Evolutionary conservation across 2,888 invertebrate species (phyloP).

Genomic region (Opisthograptis luteolata): DNA sequence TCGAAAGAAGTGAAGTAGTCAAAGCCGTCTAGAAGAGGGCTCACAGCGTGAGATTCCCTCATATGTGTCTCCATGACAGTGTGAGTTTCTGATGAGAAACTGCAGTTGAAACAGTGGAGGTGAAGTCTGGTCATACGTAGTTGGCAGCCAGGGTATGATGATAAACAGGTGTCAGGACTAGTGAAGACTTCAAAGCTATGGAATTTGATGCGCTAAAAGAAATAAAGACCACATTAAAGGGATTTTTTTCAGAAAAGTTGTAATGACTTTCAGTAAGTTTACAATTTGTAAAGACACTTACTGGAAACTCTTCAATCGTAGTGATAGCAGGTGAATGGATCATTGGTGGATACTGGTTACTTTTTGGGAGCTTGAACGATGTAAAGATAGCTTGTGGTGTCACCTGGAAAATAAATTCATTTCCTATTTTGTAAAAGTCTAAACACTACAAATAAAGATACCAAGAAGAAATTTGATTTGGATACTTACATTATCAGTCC

Average conservation of each 20-base stretch:
- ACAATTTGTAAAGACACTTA: slow-evolving; percentile 60
- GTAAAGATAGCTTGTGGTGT: slow-evolving; percentile 96
- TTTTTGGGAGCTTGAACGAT: slow-evolving; percentile 95
- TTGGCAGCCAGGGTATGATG: slow-evolving; percentile 89
- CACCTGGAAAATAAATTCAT: slow-evolving; percentile 58
- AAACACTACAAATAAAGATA: not conserved
- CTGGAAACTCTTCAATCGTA: slow-evolving; percentile 78
- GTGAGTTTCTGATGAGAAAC: slow-evolving; percentile 92
- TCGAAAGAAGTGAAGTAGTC: slow-evolving; percentile 88
- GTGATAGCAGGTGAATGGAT: slow-evolving; percentile 70
- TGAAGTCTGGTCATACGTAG: slow-evolving; percentile 88
- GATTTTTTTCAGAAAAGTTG: too few relatives aligned
- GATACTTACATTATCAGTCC: slow-evolving; percentile 90
- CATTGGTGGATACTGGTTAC: slow-evolving; percentile 73
- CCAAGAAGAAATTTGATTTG: not conserved
- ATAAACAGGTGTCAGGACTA: slow-evolving; percentile 85
- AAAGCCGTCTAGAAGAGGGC: slow-evolving; percentile 93
- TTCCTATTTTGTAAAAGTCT: not conserved
- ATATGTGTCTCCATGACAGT: slow-evolving; percentile 92
- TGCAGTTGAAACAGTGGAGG: slow-evolving; percentile 95
- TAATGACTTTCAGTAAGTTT: too few relatives aligned
- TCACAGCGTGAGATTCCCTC: slow-evolving; percentile 93
- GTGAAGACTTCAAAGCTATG: slow-evolving; percentile 86
- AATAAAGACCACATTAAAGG: too few relatives aligned
- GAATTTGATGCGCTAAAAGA: slow-evolving; percentile 80